Base-by-base conservation (phyloP, 1,140 invertebrate species). In the Dicyema japonicum region DNA sequence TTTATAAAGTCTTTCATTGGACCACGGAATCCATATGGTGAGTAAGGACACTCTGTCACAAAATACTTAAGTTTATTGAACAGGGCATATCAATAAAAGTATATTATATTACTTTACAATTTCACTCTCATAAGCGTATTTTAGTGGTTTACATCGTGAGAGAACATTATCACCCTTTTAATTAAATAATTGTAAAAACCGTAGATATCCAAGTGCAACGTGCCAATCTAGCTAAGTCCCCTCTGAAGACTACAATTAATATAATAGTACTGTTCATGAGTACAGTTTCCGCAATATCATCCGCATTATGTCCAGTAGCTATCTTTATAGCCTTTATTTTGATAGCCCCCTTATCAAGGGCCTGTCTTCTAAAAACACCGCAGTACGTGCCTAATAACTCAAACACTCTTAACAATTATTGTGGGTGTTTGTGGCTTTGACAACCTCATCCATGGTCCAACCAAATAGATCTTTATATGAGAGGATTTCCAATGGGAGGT, bases 361-460 rank as follows among this genome's bases (percentile, higher is more conserved):
- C 85, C 49, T 92, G 80, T 28, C 82, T 59, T 30, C 82, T 55
- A 45, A 92, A 90, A 11, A 90, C 80, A 18, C 82, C 82, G 60
- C 82, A 92, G 50, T 90, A 90, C 19, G 82, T 92, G 42, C 51
- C 51, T 54, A 31, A 15, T 21, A n/a, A 7, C n/a, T 7, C 6
- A 21, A 21, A 21, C 6, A 21, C 6, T 23, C 15, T 4, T 47
- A 47, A 49, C 88, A 97, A 53, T 97, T 97, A 52, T 88, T 97
- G 48, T 80, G 88, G 25, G 66, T 60, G 0, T 88, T 88, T 36
- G 92, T 75, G 51, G 70, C 58, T 39, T 66, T 61, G 3, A 94
- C 85, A 48, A 97, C 92, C 40, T 69, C 67, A 60, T 97, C 88
- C 88, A 97, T 97, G 12, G 80, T 92, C 85, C 85, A 97, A 0